phyloP scores from a whole-genome alignment of 2,113 vertebrate species.

The Paramormyrops kingsleyae region DNA sequence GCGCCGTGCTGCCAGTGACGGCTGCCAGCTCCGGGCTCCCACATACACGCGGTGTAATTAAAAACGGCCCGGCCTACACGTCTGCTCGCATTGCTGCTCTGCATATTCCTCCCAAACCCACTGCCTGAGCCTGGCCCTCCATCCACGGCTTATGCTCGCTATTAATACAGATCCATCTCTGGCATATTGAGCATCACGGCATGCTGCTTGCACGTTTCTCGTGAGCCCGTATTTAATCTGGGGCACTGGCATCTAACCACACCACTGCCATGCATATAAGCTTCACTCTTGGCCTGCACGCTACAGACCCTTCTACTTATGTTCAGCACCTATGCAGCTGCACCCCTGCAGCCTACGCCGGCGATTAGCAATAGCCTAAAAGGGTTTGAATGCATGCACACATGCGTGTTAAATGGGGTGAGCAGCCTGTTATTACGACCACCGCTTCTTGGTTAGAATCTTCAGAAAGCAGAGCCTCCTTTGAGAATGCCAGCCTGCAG shows the following conservation, averaged over 20 bases:
- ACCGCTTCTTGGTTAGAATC: not conserved
- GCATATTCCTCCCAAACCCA: slow-evolving; percentile 2
- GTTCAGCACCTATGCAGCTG: not conserved
- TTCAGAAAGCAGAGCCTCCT: not conserved
- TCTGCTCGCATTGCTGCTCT: not conserved
- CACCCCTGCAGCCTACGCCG: not conserved
- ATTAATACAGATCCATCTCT: not conserved
- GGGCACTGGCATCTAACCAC: not conserved
- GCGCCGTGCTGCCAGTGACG: not conserved
- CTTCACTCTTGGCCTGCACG: not conserved
- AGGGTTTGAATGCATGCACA: not conserved
- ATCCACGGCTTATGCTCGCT: not conserved
- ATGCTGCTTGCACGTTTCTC: not conserved
- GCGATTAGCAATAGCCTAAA: not conserved
- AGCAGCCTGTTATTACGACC: not conserved
- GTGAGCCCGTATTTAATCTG: not conserved
- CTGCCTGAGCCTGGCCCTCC: not conserved
- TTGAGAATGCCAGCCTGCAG: not conserved
- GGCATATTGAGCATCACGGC: slow-evolving; percentile 1
- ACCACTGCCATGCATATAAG: not conserved
- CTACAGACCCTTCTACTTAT: not conserved
- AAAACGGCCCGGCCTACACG: not conserved
- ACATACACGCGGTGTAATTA: not conserved
- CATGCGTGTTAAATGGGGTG: not conserved
- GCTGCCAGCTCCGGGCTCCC: not conserved